Percentiles rank a stretch among this genome's conserved stretches.
Evolutionary conservation across 64 coral and sea anemone species (phyloP).

Genomic region (Pocillopora damicornis): DNA sequence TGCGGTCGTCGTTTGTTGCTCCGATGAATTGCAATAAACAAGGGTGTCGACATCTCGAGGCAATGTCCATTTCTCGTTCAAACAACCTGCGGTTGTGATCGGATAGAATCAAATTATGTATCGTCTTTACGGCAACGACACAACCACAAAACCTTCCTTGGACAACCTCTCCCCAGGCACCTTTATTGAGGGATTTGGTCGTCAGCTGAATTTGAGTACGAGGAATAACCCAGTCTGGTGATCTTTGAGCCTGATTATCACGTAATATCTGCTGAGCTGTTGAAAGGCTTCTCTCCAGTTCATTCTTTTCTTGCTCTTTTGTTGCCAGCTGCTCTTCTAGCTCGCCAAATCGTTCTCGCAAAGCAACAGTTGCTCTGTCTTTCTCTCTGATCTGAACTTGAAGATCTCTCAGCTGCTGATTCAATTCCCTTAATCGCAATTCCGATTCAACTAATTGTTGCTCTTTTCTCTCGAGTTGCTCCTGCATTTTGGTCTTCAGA

Average conservation of each 20-base stretch:
- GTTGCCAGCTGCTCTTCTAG: not conserved
- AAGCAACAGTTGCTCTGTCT: not conserved
- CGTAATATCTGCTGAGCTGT: conserved; percentile 5
- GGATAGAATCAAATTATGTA: conserved; percentile 33
- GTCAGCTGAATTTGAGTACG: conserved; percentile 34
- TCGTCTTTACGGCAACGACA: conserved; percentile 48
- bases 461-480: not conserved
- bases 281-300: conserved; percentile 4
- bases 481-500: too few relatives aligned
- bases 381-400: not conserved
- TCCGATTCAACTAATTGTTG: not conserved
- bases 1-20: conserved; percentile 6
- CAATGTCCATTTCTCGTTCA: conserved; percentile 59
- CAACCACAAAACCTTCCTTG: conserved; percentile 28
- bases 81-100: conserved; percentile 7
- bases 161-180: conserved; percentile 13
- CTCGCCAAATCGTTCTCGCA: not conserved
- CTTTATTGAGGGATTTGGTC: conserved; percentile 2
- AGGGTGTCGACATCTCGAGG: conserved; percentile 48
- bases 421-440: not conserved
- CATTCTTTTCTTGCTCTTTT: not conserved
- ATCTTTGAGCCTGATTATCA: not conserved
- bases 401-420: not conserved
- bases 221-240: not conserved
- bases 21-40: conserved; percentile 50